Base-by-base conservation (phyloP, 2,888 invertebrate species). In the Drosophila borealis region DNA sequence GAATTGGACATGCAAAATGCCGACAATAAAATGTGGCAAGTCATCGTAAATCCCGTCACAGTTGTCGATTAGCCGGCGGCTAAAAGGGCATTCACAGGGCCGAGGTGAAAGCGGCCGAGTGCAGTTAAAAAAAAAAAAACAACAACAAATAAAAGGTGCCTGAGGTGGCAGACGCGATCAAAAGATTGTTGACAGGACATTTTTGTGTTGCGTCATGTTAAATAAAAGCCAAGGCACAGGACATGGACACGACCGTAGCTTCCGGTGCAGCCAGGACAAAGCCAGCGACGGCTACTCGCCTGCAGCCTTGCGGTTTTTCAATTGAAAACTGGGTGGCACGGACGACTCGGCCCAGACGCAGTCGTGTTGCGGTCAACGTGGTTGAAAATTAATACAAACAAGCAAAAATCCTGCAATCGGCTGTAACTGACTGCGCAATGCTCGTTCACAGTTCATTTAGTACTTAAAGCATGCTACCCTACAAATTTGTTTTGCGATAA, bases 181-280 rank as follows among this genome's bases (percentile, higher is more conserved):
- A 76, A 76, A 81, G 81, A 88, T 45, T 67, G 74, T 76, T 72
- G 78, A 62, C 74, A 71, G 82, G 83, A 88, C 88, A 81, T 86
- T 84, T 67, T 83, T 70, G 64, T 88, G 86, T 89, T 86, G 86
- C 86, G 86, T 86, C 86, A 86, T 77, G 74, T 80, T 80, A 86
- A 85, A 89, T 86, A 89, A 86, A 89, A 89, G 86, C 88, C 80
- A 79, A 71, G 65, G 70, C 67, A 71, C 77, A 78, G 83, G 86
- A 80, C 82, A 74, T 68, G 74, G 70, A 70, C 62, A 46, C 39
- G 49, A 14, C 48, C 39, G 37, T 82, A 62, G 88, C 83, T 84
- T 84, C 84, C 80, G 86, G 86, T 85, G 57, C 39, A 65, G 55
- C 44, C 46, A 57, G 37, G 21, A 49, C 51, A 63, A 51, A 46